Evolutionary conservation across 1,140 invertebrate genomes (phyloP).

Genomic region (Lordiphosa mommai): DNA sequence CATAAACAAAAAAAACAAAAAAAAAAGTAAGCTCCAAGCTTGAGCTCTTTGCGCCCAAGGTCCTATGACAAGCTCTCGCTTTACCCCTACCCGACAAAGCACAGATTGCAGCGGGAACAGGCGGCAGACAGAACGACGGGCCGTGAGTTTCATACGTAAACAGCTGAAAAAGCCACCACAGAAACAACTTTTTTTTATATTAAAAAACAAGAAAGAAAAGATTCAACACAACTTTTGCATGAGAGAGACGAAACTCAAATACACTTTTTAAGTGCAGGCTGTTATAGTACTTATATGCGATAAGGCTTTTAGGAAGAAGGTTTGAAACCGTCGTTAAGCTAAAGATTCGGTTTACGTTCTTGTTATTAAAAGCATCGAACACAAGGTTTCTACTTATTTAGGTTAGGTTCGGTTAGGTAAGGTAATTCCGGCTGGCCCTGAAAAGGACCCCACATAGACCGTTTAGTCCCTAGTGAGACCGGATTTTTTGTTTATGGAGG

Average conservation of each 20-base stretch:
- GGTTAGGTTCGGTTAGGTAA: too few species aligned
- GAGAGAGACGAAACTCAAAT: not conserved
- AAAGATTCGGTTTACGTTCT: too few species aligned
- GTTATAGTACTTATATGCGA: too few species aligned
- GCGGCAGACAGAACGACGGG: conserved; percentile 11
- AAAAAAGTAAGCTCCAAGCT: not conserved
- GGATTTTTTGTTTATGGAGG: too few species aligned
- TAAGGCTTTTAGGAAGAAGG: too few species aligned
- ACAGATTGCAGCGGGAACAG: not conserved
- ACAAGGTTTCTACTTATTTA: too few species aligned
- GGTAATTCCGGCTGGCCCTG: too few species aligned
- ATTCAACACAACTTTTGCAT: not conserved
- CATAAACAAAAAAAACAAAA: not conserved
- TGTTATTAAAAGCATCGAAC: too few species aligned
- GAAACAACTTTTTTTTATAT: conserved; percentile 23
- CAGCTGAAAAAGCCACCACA: conserved; percentile 27
- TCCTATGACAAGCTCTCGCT: conserved; percentile 25
- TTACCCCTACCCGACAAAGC: not conserved
- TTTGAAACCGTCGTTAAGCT: too few species aligned
- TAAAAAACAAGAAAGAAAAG: conserved; percentile 8
- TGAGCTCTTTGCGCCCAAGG: conserved; percentile 23
- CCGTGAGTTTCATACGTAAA: conserved; percentile 21
- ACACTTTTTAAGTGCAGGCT: conserved; percentile 1
- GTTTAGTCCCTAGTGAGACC: too few species aligned
- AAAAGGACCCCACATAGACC: too few species aligned